Percentiles rank a stretch among this genome's conserved stretches.
Conservation (phyloP, 1,140 invertebrate species). For the Lucilia sericata region DNA sequence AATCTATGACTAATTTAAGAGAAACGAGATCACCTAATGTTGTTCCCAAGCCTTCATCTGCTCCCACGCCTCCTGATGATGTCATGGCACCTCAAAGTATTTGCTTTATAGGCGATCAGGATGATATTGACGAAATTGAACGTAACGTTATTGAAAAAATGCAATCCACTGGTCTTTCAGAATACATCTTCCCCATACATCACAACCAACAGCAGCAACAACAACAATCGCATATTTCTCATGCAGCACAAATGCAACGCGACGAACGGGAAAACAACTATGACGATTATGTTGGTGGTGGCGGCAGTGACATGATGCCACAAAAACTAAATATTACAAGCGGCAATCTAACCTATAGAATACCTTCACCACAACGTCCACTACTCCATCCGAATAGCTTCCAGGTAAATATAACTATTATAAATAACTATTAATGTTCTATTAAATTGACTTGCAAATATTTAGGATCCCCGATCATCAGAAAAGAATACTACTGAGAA, state of each 20-base stretch:
- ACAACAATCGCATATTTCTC: conserved; percentile 46
- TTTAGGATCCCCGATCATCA: conserved; percentile 65
- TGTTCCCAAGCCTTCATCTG: conserved; percentile 36
- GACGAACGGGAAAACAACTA: conserved; percentile 59
- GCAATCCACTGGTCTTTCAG: conserved; percentile 63
- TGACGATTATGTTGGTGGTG: conserved; percentile 58
- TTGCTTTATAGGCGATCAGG: conserved; percentile 85
- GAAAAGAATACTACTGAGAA: conserved; percentile 78
- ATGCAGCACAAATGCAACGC: conserved; percentile 47
- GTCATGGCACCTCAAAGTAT: conserved; percentile 86
- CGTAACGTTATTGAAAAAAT: conserved; percentile 65
- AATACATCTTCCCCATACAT: conserved; percentile 53
- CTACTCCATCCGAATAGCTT: conserved; percentile 79
- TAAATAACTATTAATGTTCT: background rate
- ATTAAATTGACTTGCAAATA: background rate
- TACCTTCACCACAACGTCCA: conserved; percentile 83
- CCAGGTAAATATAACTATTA: conserved; percentile 70
- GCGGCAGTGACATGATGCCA: conserved; percentile 66
- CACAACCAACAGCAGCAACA: conserved; percentile 55
- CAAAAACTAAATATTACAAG: conserved; percentile 82
- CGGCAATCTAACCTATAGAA: conserved; percentile 87
- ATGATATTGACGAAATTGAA: conserved; percentile 66
- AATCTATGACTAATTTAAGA: conserved; percentile 62
- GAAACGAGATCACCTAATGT: conserved; percentile 63
- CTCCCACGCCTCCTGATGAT: conserved; percentile 54